Percentiles rank a stretch among this genome's conserved stretches.
phyloP scores from a whole-genome alignment of 35 echinoderm and acorn worm genomes.

The Ophiothrix spiculata region DNA sequence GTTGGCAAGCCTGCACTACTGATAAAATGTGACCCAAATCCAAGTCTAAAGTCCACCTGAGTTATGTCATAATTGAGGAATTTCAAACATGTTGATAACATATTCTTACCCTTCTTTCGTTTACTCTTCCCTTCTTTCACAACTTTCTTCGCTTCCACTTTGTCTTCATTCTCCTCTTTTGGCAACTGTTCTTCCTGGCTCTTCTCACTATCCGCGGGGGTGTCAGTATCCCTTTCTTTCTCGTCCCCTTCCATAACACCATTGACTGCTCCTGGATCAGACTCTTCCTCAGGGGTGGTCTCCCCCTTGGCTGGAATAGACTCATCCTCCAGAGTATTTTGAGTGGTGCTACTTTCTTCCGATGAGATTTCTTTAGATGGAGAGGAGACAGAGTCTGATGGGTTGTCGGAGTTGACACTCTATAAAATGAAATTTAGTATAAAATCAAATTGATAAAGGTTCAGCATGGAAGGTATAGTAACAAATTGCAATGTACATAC shows the following conservation, averaged over 20 bases:
- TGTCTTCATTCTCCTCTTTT: not conserved
- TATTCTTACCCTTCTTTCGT: not conserved
- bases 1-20: no score
- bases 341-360: not conserved
- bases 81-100: not conserved
- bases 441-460: no score
- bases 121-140: not conserved
- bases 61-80: not conserved
- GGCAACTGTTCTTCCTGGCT: not conserved
- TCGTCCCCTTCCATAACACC: not conserved
- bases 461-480: no score
- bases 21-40: no score
- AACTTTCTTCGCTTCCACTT: not conserved
- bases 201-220: not conserved
- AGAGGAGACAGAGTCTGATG: not conserved
- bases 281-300: slow-evolving; percentile 5
- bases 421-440: no score
- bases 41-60: no score
- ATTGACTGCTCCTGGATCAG: not conserved
- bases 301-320: not conserved
- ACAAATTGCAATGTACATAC: no score
- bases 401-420: not conserved
- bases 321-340: not conserved
- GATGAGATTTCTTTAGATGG: not conserved
- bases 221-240: slow-evolving; percentile 11